Base-by-base conservation (phyloP, 1,140 invertebrate genomes). In the Micrasema longulum region DNA sequence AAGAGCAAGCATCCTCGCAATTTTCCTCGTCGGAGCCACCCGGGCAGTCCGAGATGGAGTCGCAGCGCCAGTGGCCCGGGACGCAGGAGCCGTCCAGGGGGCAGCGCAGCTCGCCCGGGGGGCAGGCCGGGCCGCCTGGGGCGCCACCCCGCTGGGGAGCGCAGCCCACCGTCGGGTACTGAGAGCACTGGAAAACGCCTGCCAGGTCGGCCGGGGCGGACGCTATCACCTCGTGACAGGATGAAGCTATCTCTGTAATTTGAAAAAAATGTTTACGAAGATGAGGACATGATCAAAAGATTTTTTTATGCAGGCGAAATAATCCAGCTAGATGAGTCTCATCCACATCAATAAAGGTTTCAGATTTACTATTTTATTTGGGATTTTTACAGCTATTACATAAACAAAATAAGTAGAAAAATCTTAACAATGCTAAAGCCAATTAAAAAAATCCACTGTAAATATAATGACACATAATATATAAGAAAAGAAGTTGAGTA, bases 31-130 rank as follows among this genome's bases (percentile, higher is more conserved):
- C 91, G 53, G 87, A 87, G 22, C 87, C 89, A 2, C 83, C 85
- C 0, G 82, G 80, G 76, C 91, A 93, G 76, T 92, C 90, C 41
- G 83, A 84, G 1, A 85, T 84, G 11, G 89, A 89, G 76, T 93
- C 90, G 77, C 92, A 93, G n/a, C 86, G 81, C 87, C 89, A 89
- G 23, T 86, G 84, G 12, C 84, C 77, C 0, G 87, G 87, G 26
- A 92, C 86, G 76, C 91, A 92, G 4, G 87, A 82, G 0, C 86
- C 87, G 76, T 92, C 91, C 0, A 83, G 78, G 36, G 72, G 48
- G 79, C 92, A 94, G 22, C 83, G 78, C 64, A 90, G 84, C 79
- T 91, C 89, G 16, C 86, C 84, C 0, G 77, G 74, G 35, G 83
- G 80, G 1, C 83, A 0, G 71, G 67, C 0, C 83, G 80, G 23